Base-by-base conservation (phyloP, 2,888 invertebrate genomes). In the Ctenicera cuprea region DNA sequence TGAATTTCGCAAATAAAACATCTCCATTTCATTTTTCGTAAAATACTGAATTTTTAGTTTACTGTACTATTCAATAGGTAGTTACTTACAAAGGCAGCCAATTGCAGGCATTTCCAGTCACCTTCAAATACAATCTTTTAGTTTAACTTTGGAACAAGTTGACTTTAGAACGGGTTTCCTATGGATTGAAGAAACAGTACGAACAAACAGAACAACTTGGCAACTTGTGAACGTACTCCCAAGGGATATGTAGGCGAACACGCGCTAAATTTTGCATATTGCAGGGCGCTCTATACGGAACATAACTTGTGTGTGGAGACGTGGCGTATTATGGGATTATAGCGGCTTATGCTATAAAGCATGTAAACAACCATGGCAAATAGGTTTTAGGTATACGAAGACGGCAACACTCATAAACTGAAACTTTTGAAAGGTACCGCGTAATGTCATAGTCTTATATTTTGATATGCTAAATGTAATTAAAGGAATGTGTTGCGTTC, bases 231-330 rank as follows among this genome's bases (percentile, higher is more conserved):
- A 66, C 65, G 54, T 52, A 66, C 50, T 37, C 65, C 50, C 65
- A 37, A 38, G 65, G 65, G 65, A 66, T 52, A 38, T 37, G 37
- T 38, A 66, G 37, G 50, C 50, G 50, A 65, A 50, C 65, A 50
- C 65, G 65, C 65, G 65, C 52, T 66, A 66, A 66, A 66, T 66
- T 66, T 66, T 66, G 54, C 65, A 66, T 66, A 66, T 66, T 66
- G 65, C 52, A 52, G 18, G 52, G 38, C 52, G 65, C 52, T 54
- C 52, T 54, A 66, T 66, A 37, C 65, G 37, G 54, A 66, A 52
- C 54, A 54, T 66, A 66, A 66, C 65, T 66, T 54, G 52, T 66
- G 52, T 66, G 52, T 52, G 63, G 63, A 66, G 52, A 66, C 65
- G 65, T 66, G 65, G 54, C 65, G 65, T 66, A 66, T 66, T 66